phyloP scores from a whole-genome alignment of 2,113 vertebrate genomes.

The Nothoprocta pentlandii region DNA sequence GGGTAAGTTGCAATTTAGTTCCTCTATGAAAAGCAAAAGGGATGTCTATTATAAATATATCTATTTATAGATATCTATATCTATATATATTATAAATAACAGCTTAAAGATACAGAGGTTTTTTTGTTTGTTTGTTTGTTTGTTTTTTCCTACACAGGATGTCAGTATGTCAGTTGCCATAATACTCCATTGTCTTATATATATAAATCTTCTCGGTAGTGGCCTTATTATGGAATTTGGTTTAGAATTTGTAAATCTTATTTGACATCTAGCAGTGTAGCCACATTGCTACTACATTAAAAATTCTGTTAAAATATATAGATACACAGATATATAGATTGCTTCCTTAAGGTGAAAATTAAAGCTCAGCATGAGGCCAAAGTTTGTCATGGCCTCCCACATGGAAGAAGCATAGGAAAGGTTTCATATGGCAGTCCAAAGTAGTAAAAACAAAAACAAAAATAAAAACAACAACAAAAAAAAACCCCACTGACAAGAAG shows the following conservation, averaged over 20 bases:
- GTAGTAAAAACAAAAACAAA: not conserved
- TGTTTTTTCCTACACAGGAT: not conserved
- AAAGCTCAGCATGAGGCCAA: not conserved
- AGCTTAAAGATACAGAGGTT: not conserved
- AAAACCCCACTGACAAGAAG: not conserved
- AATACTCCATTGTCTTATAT: not conserved
- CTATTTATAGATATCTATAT: no score
- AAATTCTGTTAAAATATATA: not conserved
- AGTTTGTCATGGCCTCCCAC: not conserved
- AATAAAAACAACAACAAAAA: not conserved
- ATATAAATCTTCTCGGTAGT: not conserved
- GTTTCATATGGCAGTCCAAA: not conserved
- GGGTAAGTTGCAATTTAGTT: not conserved
- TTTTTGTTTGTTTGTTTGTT: not conserved
- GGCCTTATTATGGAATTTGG: not conserved
- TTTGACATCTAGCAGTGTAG: not conserved
- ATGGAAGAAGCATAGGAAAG: not conserved
- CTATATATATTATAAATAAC: not conserved
- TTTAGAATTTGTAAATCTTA: not conserved
- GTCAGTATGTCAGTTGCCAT: not conserved
- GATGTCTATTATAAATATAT: not conserved
- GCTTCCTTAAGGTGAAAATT: constrained; percentile 13
- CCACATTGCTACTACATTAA: not conserved
- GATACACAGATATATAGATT: not conserved
- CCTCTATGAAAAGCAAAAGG: not conserved